A percentile compares a stretch with the other conserved stretches of the same genome.
Evolutionary conservation across 2,888 invertebrate genomes (phyloP).

Genomic region (Conistra vaccinii): DNA sequence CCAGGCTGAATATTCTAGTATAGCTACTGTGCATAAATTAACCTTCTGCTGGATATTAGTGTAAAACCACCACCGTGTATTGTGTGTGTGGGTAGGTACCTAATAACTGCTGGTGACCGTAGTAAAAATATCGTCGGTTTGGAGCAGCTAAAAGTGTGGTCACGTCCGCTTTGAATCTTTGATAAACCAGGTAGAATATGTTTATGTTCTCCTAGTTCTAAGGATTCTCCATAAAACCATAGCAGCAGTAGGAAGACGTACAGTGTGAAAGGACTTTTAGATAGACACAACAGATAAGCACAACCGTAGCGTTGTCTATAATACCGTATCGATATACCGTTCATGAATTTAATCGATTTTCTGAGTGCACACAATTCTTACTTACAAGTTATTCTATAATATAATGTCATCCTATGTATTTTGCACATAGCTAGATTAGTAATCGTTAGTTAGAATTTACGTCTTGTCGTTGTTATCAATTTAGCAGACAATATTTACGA

Average conservation of each 20-base stretch:
- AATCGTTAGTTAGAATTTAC: not conserved
- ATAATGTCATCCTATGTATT: not conserved
- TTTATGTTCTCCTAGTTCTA: not conserved
- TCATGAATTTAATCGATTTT: not conserved
- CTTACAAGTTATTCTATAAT: not conserved
- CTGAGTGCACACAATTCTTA: not conserved
- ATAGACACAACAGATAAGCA: constrained; percentile 6
- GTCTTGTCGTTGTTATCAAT: no score
- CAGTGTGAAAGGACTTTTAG: constrained; percentile 6
- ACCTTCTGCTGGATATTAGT: not conserved
- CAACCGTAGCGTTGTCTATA: not conserved
- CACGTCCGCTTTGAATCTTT: no score
- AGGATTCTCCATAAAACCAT: not conserved
- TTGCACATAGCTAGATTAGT: not conserved
- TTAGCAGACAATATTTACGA: not conserved
- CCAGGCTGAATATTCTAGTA: no score
- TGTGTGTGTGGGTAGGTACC: no score
- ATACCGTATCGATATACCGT: not conserved
- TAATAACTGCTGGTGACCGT: not conserved
- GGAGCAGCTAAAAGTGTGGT: not conserved
- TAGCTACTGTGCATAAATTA: not conserved
- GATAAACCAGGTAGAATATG: not conserved
- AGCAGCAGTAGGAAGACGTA: not conserved
- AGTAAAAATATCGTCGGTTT: not conserved
- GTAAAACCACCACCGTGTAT: no score